These are phyloP conservation scores for Sitodiplosis mosellana DNA, from an alignment of 1,140 invertebrate species.

Conservation along the genomic window DNA sequence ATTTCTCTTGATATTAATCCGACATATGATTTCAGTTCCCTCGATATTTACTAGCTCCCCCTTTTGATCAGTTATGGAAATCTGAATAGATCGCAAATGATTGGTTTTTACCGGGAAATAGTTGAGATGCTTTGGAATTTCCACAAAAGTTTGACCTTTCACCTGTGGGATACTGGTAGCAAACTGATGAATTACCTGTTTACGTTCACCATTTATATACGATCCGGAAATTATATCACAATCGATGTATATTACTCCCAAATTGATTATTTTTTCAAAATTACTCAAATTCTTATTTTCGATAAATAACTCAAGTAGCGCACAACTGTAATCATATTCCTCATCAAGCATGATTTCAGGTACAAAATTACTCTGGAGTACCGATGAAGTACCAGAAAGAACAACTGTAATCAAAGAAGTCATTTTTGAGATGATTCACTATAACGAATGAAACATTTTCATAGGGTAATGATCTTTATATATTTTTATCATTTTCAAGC, in stretches of 20 bases:
- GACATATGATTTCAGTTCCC: neutral
- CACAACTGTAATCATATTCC: too few relatives aligned
- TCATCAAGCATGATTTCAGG: too few relatives aligned
- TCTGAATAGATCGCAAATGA: slow-evolving; percentile 8
- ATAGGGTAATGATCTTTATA: too few relatives aligned
- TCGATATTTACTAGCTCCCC: slow-evolving; percentile 11
- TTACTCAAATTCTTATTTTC: too few relatives aligned
- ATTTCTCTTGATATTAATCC: neutral
- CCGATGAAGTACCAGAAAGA: too few relatives aligned
- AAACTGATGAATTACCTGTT: slow-evolving; percentile 18
- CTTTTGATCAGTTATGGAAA: slow-evolving; percentile 13
- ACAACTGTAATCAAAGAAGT: too few relatives aligned
- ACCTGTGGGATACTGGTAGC: slow-evolving; percentile 8
- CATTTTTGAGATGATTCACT: too few relatives aligned
- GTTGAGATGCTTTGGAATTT: slow-evolving; percentile 14
- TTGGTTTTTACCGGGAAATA: slow-evolving; percentile 15
- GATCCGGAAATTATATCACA: slow-evolving; percentile 12
- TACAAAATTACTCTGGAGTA: too few relatives aligned
- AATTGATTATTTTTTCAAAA: slow-evolving; percentile 10
- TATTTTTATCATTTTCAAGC: too few relatives aligned
- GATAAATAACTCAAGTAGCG: too few relatives aligned
- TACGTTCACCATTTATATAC: slow-evolving; percentile 12
- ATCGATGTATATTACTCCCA: slow-evolving; percentile 9
- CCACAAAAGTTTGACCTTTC: slow-evolving; percentile 13
- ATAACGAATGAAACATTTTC: too few relatives aligned